Base-by-base conservation (phyloP, 1,140 invertebrate species). In the Ostrea denselamellosa region DNA sequence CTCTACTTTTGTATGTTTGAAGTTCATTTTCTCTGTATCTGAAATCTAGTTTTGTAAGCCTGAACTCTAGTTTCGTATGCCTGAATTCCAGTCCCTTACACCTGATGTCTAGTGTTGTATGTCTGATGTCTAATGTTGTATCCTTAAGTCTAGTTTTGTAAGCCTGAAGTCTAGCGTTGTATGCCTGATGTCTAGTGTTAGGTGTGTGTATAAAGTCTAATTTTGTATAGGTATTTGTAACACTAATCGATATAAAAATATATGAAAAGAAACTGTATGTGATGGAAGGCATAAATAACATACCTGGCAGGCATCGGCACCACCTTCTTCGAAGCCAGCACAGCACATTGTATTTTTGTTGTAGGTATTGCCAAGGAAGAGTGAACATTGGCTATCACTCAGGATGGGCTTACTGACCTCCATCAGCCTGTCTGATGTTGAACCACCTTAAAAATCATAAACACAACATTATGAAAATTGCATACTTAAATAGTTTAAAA, bases 231-330 rank as follows among this genome's bases (percentile, higher is more conserved):
- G 56, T 7, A n/a, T 5, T 12, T 14, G 8, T n/a, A 62, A 62
- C 58, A 62, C n/a, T 62, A 62, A 62, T 19, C 58, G 12, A n/a
- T 19, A 62, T 62, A 62, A 12, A 62, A 62, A 19, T n/a, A n/a
- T n/a, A n/a, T n/a, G n/a, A n/a, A n/a, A n/a, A n/a, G n/a, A n/a
- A n/a, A n/a, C n/a, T n/a, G n/a, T n/a, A n/a, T 14, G n/a, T 2
- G 0, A 44, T 44, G 34, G 34, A 1, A 5, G n/a, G 14, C n/a
- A 62, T 19, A 62, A 77, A 28, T 44, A 14, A 28, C 22, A 12
- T 77, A 77, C 68, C 68, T 77, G 68, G 25, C 68, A 77, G 10
- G 68, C 68, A 77, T 77, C 68, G 25, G 68, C 68, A 25, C 68
- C 68, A 77, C 68, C 68, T 4, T 22, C 25, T 12, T 9, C 25